These are phyloP conservation scores for Etheostoma cragini DNA, from an alignment of 2,113 vertebrate species.

Conservation along the genomic window DNA sequence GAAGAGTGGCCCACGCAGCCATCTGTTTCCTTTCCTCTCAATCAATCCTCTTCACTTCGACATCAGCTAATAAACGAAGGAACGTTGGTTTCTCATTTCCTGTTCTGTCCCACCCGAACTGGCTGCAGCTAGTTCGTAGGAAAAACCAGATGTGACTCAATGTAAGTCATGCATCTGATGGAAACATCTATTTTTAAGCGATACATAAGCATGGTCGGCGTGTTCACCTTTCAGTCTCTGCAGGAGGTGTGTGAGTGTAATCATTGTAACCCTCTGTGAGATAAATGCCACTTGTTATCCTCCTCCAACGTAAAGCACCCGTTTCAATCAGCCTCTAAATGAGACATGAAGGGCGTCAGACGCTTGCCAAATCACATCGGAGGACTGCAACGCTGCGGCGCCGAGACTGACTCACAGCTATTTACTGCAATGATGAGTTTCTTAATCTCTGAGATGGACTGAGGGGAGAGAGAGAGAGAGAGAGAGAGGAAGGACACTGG, in stretches of 20 bases:
- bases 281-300: not conserved
- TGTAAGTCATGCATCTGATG: not conserved
- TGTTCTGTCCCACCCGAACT: not conserved
- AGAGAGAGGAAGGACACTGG: not conserved
- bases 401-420: conserved; percentile 39
- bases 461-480: not conserved
- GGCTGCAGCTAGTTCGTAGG: not conserved
- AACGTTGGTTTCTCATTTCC: not conserved
- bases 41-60: not conserved
- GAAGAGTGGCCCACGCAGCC: no score
- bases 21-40: no score
- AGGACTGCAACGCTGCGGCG: not conserved
- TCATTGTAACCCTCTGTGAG: not conserved
- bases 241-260: not conserved
- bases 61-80: not conserved
- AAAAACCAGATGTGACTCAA: not conserved
- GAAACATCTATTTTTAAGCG: not conserved
- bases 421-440: conserved; percentile 59
- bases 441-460: conserved; percentile 20
- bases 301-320: not conserved
- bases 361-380: conserved; percentile 17
- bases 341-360: conserved; percentile 8
- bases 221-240: not conserved
- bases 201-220: not conserved
- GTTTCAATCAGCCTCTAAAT: conserved; percentile 11